A percentile compares a stretch with the other conserved stretches of the same genome.
Conservation (phyloP, 2,888 invertebrate genomes). For the Chalcis sispes region DNA sequence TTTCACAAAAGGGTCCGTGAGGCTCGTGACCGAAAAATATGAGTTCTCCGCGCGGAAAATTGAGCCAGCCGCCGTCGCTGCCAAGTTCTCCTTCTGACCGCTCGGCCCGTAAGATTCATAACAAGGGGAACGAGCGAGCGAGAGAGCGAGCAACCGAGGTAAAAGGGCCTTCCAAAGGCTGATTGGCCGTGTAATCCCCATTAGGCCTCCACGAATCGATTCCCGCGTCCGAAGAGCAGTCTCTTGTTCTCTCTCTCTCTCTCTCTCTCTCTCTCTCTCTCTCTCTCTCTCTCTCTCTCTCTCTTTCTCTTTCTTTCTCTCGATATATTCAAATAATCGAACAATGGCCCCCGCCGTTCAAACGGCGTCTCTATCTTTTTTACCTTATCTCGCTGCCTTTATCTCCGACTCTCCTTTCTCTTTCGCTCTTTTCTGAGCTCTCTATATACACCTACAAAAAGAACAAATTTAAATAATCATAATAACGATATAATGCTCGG, state of each 20-base stretch:
- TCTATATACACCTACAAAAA: slow-evolving; percentile 45
- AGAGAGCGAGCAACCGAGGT: slow-evolving; percentile 60
- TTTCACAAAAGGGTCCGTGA: neutral
- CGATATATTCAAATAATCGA: slow-evolving; percentile 73
- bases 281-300: slow-evolving; percentile 46
- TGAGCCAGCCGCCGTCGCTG: slow-evolving; percentile 26
- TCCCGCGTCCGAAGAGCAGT: slow-evolving; percentile 68
- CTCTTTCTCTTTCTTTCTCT: slow-evolving; percentile 50
- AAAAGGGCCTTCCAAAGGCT: slow-evolving; percentile 63
- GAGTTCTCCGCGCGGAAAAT: slow-evolving; percentile 25
- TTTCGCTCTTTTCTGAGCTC: neutral
- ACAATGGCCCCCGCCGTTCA: slow-evolving; percentile 70
- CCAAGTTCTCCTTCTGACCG: too few species aligned
- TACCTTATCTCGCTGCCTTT: slow-evolving; percentile 56
- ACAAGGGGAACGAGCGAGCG: slow-evolving; percentile 34
- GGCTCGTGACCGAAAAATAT: slow-evolving; percentile 32
- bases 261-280: slow-evolving; percentile 50
- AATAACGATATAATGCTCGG: slow-evolving; percentile 69
- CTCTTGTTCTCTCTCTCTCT: slow-evolving; percentile 36
- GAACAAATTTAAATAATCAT: slow-evolving; percentile 72
- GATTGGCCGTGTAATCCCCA: slow-evolving; percentile 76
- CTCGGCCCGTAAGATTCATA: slow-evolving; percentile 11
- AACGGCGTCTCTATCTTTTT: slow-evolving; percentile 64
- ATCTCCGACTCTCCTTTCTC: slow-evolving; percentile 49
- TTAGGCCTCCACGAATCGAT: slow-evolving; percentile 74